These are phyloP conservation scores for Oncorhynchus keta DNA, from an alignment of 2,113 vertebrate genomes.

Conservation along the genomic window DNA sequence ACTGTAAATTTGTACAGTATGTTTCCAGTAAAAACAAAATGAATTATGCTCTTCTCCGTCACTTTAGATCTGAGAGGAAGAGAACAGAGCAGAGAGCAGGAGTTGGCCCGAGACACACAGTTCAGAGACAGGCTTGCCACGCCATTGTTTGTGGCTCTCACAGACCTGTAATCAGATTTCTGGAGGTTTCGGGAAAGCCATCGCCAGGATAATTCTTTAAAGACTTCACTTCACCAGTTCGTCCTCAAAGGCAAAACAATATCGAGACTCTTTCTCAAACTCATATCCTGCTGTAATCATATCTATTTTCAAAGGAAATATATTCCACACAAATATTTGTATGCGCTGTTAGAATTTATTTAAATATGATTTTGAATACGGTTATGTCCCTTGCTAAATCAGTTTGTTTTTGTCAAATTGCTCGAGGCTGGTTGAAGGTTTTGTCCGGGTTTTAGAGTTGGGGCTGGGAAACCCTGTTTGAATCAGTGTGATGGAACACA, in stretches of 20 bases:
- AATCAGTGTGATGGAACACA: conserved; percentile 76
- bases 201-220: conserved; percentile 49
- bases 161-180: conserved; percentile 74
- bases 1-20: conserved; percentile 44
- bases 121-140: conserved; percentile 55
- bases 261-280: conserved; percentile 27
- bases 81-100: conserved; percentile 49
- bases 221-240: conserved; percentile 31
- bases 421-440: conserved; percentile 52
- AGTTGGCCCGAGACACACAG: conserved; percentile 50
- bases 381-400: conserved; percentile 64
- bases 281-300: background rate
- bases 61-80: conserved; percentile 56
- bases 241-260: conserved; percentile 52
- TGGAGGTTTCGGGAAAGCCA: conserved; percentile 65
- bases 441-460: conserved; percentile 23
- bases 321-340: conserved; percentile 31
- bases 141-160: conserved; percentile 74
- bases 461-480: conserved; percentile 63
- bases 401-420: conserved; percentile 71
- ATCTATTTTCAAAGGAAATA: conserved; percentile 32
- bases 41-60: conserved; percentile 52
- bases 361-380: conserved; percentile 54
- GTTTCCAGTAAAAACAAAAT: conserved; percentile 49
- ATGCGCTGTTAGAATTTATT: background rate